A percentile compares a stretch with the other conserved stretches of the same genome.
Conservation (phyloP, 1,140 invertebrate genomes). For the Drosophila pectinifera region DNA sequence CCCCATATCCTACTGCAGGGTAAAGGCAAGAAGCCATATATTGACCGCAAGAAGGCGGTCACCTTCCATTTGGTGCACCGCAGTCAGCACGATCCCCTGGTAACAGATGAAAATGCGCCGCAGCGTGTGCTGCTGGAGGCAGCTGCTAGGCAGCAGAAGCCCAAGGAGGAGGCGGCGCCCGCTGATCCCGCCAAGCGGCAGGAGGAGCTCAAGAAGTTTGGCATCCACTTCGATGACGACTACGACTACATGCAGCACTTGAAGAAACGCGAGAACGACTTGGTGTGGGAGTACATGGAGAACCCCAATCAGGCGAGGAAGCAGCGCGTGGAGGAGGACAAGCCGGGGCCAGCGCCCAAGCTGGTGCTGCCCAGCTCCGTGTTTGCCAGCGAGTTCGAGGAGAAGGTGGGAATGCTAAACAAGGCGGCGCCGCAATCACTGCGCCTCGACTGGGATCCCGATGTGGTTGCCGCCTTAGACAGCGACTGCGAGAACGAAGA, state of each 20-base stretch:
- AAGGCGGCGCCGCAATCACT: conserved; percentile 92
- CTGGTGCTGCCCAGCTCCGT: conserved; percentile 91
- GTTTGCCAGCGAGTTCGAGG: conserved; percentile 95
- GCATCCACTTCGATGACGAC: conserved; percentile 98
- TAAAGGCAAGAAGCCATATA: conserved; percentile 93
- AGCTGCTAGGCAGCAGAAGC: conserved; percentile 48
- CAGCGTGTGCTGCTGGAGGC: conserved; percentile 91
- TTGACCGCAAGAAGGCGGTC: conserved; percentile 95
- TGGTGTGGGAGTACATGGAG: conserved; percentile 83
- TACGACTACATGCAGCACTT: conserved; percentile 98
- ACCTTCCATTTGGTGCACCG: conserved; percentile 96
- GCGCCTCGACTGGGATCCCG: conserved; percentile 94
- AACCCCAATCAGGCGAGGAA: conserved; percentile 79
- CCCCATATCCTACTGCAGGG: conserved; percentile 86
- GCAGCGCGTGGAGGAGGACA: conserved; percentile 34
- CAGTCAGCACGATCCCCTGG: conserved; percentile 96
- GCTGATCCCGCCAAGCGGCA: conserved; percentile 87
- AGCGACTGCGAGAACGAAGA: conserved; percentile 96
- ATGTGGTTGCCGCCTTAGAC: conserved; percentile 96
- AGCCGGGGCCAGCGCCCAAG: conserved; percentile 54
- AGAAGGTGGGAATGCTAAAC: conserved; percentile 94
- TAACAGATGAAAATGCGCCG: conserved; percentile 94
- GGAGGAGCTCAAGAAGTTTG: conserved; percentile 95
- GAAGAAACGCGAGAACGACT: conserved; percentile 86
- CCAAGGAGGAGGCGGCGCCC: conserved; percentile 34